Conservation (phyloP, 1,140 invertebrate genomes). For the Drosophila fuyamai region DNA sequence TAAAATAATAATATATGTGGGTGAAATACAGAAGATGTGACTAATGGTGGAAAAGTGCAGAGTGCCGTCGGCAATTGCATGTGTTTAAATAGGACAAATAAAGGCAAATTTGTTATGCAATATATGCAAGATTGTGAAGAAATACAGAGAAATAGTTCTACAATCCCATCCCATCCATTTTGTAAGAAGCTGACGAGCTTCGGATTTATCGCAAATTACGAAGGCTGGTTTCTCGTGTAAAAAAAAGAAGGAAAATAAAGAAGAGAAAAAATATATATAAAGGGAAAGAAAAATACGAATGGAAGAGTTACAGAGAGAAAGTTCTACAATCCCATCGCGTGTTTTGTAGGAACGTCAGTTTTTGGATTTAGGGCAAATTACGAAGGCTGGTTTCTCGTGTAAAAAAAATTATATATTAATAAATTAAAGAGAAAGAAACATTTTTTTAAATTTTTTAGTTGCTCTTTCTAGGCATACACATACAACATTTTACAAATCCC, state of each 20-base stretch:
- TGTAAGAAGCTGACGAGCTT: neutral
- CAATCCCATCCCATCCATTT: neutral
- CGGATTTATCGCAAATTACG: conserved; percentile 1
- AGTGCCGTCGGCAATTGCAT: neutral
- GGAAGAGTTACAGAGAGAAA: neutral
- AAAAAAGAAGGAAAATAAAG: too few species aligned
- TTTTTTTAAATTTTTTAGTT: too few species aligned
- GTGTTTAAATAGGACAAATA: too few species aligned
- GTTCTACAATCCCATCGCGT: conserved; percentile 2
- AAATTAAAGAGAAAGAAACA: too few species aligned
- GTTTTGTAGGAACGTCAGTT: neutral
- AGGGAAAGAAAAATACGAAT: too few species aligned
- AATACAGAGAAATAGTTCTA: conserved; percentile 2
- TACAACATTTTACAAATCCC: neutral
- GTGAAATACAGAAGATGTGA: too few species aligned
- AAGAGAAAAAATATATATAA: too few species aligned
- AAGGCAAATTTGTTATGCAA: too few species aligned
- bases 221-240: neutral
- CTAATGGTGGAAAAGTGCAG: neutral
- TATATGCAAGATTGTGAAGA: neutral
- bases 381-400: neutral
- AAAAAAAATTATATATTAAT: neutral
- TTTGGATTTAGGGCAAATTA: neutral
- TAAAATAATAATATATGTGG: too few species aligned
- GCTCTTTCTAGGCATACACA: neutral